Evolutionary conservation across 2,113 vertebrate species (phyloP).

Genomic region (Rafetus swinhoei): DNA sequence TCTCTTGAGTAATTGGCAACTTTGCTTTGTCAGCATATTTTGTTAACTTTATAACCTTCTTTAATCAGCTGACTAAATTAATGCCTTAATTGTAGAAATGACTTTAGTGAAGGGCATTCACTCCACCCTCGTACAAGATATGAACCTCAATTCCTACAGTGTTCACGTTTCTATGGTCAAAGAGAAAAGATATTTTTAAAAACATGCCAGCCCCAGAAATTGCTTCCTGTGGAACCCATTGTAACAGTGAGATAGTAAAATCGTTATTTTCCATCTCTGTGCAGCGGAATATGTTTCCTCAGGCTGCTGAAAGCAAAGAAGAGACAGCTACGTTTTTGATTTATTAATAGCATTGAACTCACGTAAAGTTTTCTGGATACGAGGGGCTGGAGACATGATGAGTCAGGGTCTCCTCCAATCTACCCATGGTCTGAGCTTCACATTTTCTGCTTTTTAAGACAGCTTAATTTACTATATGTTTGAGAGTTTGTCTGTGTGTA

Average conservation of each 20-base stretch:
- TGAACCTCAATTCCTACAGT: not conserved
- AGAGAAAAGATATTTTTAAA: not conserved
- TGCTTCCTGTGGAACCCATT: not conserved
- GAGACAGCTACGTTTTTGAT: not conserved
- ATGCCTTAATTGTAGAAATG: not conserved
- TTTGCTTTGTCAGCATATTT: not conserved
- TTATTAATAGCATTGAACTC: constrained; percentile 19
- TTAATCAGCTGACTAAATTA: not conserved
- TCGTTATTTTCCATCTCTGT: not conserved
- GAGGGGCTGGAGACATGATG: not conserved
- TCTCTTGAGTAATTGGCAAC: not conserved
- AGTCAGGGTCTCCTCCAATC: not conserved
- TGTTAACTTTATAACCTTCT: not conserved
- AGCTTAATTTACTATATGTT: not conserved
- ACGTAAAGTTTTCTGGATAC: not conserved
- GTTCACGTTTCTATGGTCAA: not conserved
- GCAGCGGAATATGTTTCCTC: not conserved
- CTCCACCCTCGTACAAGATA: not conserved
- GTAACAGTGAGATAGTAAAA: not conserved
- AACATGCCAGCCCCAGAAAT: not conserved
- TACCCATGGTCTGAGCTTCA: not conserved
- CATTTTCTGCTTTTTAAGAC: not conserved
- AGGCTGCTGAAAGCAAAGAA: not conserved
- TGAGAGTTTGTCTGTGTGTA: too few species aligned
- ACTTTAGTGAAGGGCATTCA: not conserved